phyloP scores from a whole-genome alignment of 2,113 vertebrate species.

The Herpetotheres cachinnans region DNA sequence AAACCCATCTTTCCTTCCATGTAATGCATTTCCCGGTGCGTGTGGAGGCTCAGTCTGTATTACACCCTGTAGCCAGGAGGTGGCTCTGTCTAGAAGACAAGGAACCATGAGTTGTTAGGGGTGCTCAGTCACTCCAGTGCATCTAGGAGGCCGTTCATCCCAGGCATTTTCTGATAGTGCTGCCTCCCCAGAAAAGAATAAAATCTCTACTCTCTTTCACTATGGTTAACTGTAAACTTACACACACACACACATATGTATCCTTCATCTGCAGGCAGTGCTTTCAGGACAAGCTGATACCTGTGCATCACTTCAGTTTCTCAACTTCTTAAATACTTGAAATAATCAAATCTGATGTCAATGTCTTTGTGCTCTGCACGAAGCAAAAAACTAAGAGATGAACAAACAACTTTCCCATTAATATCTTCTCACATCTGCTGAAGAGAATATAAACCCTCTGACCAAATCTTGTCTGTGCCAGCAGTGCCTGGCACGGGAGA shows the following conservation, averaged over 20 bases:
- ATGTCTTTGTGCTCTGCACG: not conserved
- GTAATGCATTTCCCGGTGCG: not conserved
- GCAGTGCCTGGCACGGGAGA: not conserved
- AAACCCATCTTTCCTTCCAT: not conserved
- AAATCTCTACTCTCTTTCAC: not conserved
- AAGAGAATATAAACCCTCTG: not conserved
- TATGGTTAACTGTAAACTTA: not conserved
- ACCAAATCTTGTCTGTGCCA: not conserved
- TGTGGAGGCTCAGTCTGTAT: not conserved
- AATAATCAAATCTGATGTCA: not conserved
- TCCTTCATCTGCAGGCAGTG: not conserved
- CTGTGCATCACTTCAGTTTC: not conserved
- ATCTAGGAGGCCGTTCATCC: not conserved
- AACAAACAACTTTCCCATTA: not conserved
- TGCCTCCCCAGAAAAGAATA: not conserved
- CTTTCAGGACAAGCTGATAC: not conserved
- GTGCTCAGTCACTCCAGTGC: not conserved
- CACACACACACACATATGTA: not conserved
- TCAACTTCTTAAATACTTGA: not conserved
- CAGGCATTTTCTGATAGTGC: not conserved
- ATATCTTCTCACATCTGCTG: not conserved
- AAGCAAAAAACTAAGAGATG: not conserved
- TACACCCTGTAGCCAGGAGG: not conserved
- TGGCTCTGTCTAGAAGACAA: not conserved
- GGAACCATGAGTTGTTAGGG: accelerated